Evolutionary conservation across 2,888 invertebrate species (phyloP), one percentile per base, ranked within the genome.

Genomic region (Euzophera pinguis): DNA sequence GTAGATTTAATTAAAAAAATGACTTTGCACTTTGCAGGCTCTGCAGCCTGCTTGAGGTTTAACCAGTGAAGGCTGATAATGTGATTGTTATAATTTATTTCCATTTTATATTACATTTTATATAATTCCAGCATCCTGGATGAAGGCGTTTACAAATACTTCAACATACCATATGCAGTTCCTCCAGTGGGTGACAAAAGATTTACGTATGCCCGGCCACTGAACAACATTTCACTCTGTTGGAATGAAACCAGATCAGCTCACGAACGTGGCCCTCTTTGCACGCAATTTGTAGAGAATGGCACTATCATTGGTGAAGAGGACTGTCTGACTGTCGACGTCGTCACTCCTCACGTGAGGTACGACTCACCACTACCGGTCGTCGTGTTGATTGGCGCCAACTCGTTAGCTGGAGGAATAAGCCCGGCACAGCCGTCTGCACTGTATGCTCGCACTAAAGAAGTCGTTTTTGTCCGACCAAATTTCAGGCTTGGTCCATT

Each of bases 391-490:
- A 93, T 97, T 53, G 96, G 96, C 0, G 94, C 96, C 0, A 95
- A 96, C 54, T 93, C 94, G 0, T 81, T 96, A n/a, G 93, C 93
- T 16, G 96, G 96, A 0, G 95, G 94, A 0, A 93, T 95, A 6
- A 94, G 96, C 0, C 94, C 95, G 3, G 82, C 91, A 64, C 92
- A 94, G 60, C 96, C 97, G 0, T 95, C 95, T 0, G 93, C 96
- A 0, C 89, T 94, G 39, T 93, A 96, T 58, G 94, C 97, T 0
- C 92, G 93, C 45, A 93, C 94, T 1, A 93, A 94, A 55, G 95
- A 97, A 73, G 94, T 96, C 1, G 94, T 98, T 6, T 96, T 96
- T 73, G 97, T 98, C 1, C 92, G 95, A 57, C 96, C 97, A 3
- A 97, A 97, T 72, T 97, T 97, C 83, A 92, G 97, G 65, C 83